Evolutionary conservation across 2,797 vertebrate species (phyloP), one percentile per base, ranked within the genome.

Genomic region (Natrix natrix): DNA sequence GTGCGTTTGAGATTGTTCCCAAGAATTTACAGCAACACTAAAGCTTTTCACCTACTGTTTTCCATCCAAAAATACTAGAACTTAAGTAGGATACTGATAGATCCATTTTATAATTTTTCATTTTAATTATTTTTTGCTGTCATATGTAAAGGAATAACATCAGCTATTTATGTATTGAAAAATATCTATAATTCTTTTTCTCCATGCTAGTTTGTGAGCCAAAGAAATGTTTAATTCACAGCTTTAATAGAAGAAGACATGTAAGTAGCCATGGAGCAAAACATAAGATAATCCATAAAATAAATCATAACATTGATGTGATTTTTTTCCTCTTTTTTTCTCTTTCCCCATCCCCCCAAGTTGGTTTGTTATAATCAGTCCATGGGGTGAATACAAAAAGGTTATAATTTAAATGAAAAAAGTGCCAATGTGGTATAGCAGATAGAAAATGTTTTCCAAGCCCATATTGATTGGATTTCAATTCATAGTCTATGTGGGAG

Each of bases 21-120:
- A 93, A 94, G 11, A 92, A 93, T 96, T 94, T 96, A 93, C 2
- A 83, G 89, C 60, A 32, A 90, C 89, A 92, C n/a, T 94, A 92
- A 95, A 96, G 52, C 94, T 96, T 96, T 93, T 92, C 96, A 93
- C 94, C 60, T 87, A 95, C 5, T 48, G 24, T 95, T 95, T 94
- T 74, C 88, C 92, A 54, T 91, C 37, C 92, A 91, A 94, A 10
- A 78, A 48, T 48, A 83, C 37, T 94, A 94, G 61, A 88, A 94
- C 94, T 59, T 24, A 95, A 48, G 78, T 93, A 66, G 55, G 89
- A 94, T 95, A 32, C 60, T 90, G 66, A 95, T 0, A 1, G 91
- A 28, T 10, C 94, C 4, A 22, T 90, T 92, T 54, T n/a, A 56
- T 86, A 43, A 91, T 94, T 95, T 92, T 90, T 90, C 90, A 28